phyloP scores from a whole-genome alignment of 2,888 invertebrate species.

The Kryphioiulus occultus region DNA sequence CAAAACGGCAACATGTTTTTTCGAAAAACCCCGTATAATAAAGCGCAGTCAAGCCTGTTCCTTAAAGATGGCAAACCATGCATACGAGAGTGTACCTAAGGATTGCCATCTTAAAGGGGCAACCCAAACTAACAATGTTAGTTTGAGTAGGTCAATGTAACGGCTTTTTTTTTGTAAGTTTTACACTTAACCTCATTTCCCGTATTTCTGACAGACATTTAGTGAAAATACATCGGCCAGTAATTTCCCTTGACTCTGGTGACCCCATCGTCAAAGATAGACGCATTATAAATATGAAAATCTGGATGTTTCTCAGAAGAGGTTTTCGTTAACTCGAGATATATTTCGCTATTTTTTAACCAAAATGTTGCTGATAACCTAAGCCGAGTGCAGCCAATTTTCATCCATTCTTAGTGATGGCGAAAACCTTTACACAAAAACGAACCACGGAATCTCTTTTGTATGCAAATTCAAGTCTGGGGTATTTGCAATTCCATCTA shows the following conservation, averaged over 20 bases:
- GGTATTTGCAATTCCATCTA: conserved; percentile 24
- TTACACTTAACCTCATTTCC: too few relatives aligned
- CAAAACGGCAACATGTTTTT: too few relatives aligned
- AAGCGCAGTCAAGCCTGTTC: too few relatives aligned
- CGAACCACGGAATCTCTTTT: conserved; percentile 15
- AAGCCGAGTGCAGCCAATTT: background rate
- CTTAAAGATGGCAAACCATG: too few relatives aligned
- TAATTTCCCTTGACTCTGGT: background rate
- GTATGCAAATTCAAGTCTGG: background rate
- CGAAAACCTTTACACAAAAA: background rate
- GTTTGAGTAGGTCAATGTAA: too few relatives aligned
- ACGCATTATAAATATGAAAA: conserved; percentile 14
- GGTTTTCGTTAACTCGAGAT: background rate
- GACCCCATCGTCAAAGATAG: background rate
- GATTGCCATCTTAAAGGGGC: too few relatives aligned
- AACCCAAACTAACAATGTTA: too few relatives aligned
- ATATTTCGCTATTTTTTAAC: background rate
- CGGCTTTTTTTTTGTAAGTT: too few relatives aligned
- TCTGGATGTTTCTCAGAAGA: background rate
- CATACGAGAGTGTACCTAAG: too few relatives aligned
- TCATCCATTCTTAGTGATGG: background rate
- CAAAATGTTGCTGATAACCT: background rate
- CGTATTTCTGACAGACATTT: too few relatives aligned
- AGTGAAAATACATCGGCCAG: too few relatives aligned
- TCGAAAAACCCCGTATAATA: too few relatives aligned